Percentiles rank a stretch among this genome's conserved stretches.
These are phyloP conservation scores for Tethya wilhelma DNA, from an alignment of 37 sponge, comb jelly and placozoan species.

Conservation along the genomic window DNA sequence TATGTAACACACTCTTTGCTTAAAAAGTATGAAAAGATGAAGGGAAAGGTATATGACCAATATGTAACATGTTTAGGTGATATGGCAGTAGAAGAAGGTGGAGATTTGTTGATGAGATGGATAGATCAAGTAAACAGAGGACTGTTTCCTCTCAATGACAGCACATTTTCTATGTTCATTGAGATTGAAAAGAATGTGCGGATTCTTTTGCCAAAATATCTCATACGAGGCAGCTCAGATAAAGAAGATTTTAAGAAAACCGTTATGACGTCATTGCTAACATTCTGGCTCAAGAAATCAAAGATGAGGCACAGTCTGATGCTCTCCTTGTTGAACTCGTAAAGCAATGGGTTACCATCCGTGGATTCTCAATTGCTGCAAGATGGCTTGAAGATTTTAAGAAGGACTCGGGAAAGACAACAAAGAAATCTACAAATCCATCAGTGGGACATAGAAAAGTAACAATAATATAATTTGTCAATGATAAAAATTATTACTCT, in stretches of 20 bases:
- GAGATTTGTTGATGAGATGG: constrained; percentile 25
- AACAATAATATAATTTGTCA: not conserved
- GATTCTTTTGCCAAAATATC: not conserved
- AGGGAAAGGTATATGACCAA: not conserved
- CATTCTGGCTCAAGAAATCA: constrained; percentile 15
- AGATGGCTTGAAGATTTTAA: constrained; percentile 38
- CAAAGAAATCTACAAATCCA: constrained; percentile 30
- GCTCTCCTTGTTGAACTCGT: constrained; percentile 28
- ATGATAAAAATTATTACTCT: too few species aligned
- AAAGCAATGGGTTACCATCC: constrained; percentile 41
- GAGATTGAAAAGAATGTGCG: constrained; percentile 23
- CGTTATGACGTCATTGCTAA: too few species aligned
- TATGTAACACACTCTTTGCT: constrained; percentile 36
- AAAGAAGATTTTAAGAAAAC: not conserved
- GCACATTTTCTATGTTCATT: constrained; percentile 17
- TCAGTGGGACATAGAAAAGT: not conserved
- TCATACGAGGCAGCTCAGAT: not conserved
- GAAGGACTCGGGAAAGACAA: constrained; percentile 8
- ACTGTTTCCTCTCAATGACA: constrained; percentile 50
- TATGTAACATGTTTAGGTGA: constrained; percentile 45
- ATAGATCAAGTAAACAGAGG: constrained; percentile 39
- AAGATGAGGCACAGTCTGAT: constrained; percentile 7
- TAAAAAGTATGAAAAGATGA: constrained; percentile 28
- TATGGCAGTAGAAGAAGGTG: constrained; percentile 42
- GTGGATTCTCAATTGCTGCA: constrained; percentile 50